These are phyloP conservation scores for Ctenochaetus hawaiiensis DNA, from an alignment of 2,797 vertebrate species.

Conservation along the genomic window DNA sequence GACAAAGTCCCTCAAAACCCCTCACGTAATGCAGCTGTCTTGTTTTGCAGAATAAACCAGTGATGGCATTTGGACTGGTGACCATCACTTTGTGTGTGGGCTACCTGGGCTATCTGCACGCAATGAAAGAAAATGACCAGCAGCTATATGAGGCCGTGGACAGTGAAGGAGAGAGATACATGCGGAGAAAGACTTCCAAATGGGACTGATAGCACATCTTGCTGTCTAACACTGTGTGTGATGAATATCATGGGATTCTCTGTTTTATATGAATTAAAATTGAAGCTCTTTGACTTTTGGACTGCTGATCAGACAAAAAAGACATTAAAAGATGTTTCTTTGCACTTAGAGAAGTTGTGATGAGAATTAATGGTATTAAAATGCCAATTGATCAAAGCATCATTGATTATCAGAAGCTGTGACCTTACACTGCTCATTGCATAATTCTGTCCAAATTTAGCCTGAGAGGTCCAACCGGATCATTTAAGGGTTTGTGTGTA, in stretches of 20 bases:
- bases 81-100: constrained; percentile 91
- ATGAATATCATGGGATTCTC: background rate
- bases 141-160: constrained; percentile 93
- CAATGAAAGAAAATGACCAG: constrained; percentile 89
- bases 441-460: no score
- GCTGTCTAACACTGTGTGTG: background rate
- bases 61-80: constrained; percentile 93
- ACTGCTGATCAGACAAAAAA: no score
- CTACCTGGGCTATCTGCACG: constrained; percentile 95
- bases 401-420: no score
- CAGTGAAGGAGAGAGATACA: constrained; percentile 89
- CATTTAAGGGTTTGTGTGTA: no score
- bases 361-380: background rate
- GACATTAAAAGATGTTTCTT: no score
- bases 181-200: constrained; percentile 91
- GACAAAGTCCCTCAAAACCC: background rate
- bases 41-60: constrained; percentile 91
- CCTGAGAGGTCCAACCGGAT: no score
- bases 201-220: constrained; percentile 87
- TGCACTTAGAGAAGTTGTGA: no score
- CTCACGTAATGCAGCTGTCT: background rate
- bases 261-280: background rate
- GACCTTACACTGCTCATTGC: no score
- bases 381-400: no score
- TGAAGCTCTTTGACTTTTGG: background rate